Evolutionary conservation across 1,140 invertebrate genomes (phyloP).

Genomic region (Achatina immaculata): DNA sequence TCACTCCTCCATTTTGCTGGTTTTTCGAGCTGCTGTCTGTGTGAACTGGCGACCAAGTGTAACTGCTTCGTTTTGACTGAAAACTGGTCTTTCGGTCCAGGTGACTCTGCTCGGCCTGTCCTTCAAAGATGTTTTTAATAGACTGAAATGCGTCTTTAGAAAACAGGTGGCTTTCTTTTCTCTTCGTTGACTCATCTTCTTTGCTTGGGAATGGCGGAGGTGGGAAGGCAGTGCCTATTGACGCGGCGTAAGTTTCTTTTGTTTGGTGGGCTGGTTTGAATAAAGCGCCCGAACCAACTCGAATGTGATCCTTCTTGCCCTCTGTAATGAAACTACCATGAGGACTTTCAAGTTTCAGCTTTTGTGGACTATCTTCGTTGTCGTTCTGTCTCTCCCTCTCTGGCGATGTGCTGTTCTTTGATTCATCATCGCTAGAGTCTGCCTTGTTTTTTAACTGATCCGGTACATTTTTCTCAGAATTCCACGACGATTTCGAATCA

Average conservation of each 20-base stretch:
- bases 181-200: neutral
- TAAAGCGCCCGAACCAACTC: neutral
- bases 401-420: neutral
- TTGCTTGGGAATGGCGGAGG: neutral
- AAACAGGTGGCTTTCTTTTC: neutral
- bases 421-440: too few species aligned
- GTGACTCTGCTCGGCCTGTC: neutral
- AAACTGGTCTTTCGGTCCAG: neutral
- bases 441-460: neutral
- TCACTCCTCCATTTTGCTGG: neutral
- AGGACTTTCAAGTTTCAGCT: neutral
- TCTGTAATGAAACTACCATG: too few species aligned
- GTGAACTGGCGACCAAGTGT: neutral
- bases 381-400: neutral
- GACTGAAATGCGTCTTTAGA: neutral
- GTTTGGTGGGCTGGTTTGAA: neutral
- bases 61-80: neutral
- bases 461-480: neutral
- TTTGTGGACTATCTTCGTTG: neutral
- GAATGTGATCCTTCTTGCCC: neutral
- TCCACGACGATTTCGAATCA: neutral
- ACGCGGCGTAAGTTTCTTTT: neutral
- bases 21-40: neutral
- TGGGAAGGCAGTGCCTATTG: too few species aligned
- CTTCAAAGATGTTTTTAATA: conserved; percentile 5